Base-by-base conservation (phyloP, 2,113 vertebrate genomes). In the Haplochromis vanheusdeni region DNA sequence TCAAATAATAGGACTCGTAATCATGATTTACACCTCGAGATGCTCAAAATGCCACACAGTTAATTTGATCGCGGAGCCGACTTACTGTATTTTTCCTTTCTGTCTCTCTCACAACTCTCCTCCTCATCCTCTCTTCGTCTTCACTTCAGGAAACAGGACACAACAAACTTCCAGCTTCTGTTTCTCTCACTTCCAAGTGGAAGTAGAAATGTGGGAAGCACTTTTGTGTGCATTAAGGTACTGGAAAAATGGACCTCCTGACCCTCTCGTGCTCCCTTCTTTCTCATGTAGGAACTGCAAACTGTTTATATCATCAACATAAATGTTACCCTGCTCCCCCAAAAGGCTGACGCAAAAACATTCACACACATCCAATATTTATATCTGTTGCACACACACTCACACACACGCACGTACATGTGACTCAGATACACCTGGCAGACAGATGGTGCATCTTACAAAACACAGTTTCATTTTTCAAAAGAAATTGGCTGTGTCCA, bases 131-230 rank as follows among this genome's bases (percentile, higher is more conserved):
- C 86, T 84, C 16, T 51, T 83, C 33, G 1, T 88, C 56, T 31
- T 80, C 55, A 86, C 87, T 79, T 28, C 92, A 93, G 95, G 95
- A 95, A 94, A 89, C 88, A 85, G 90, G 92, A 92, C 91, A 91
- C 90, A 87, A 92, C 92, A 94, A 93, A 96, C 95, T 96, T 96
- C 96, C 96, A 95, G 95, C 94, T 95, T 95, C 94, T 96, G 95
- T 97, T 96, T 95, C 89, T 90, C 83, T n/a, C 79, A 86, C 95
- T 95, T 96, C 95, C 96, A 91, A 87, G 77, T 92, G 95, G 95
- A 95, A 95, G 93, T 90, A 83, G 21, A 31, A 52, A 81, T 92
- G 91, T 94, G 91, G 87, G 93, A 94, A 95, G 86, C 83, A 82
- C 86, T 92, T 80, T 77, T 83, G 88, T 65, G 58, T 45, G 45